Base-by-base conservation (phyloP, 2,797 vertebrate genomes). In the Falco rusticolus region DNA sequence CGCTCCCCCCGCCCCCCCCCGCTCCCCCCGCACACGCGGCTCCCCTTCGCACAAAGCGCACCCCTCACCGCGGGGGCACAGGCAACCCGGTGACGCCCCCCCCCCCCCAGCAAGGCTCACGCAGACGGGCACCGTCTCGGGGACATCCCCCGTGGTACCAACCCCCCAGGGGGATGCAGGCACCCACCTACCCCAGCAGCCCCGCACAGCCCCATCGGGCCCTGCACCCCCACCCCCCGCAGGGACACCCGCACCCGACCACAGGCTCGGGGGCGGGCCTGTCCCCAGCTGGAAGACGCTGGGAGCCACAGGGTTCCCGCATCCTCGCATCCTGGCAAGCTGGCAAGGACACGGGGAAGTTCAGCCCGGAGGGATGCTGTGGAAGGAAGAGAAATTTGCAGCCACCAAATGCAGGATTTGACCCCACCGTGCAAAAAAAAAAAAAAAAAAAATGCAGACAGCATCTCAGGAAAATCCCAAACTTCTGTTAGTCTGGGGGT, bases 181-280 rank as follows among this genome's bases (percentile, higher is more conserved):
- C 51, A 26, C 51, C 11, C 76, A 2, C 50, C 0, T 2, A 15
- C 6, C 17, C 31, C 48, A 2, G 47, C 43, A 16, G 48, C 70
- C 28, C 57, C 70, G 4, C 37, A 4, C 21, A 6, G 28, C 24
- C 14, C n/a, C 53, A 1, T 0, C 3, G 57, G 9, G 10, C 63
- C 22, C 41, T 16, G 43, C 43, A 15, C 16, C 12, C 12, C 3
- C 43, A 2, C 20, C 33, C 20, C 50, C 39, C 2, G 53, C 47
- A 33, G 29, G 29, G 51, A 8, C 53, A 8, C 63, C 43, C 43
- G 43, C 43, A 17, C 43, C 51, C 11, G 4, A 17, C 65, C 11
- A 29, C 74, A 10, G 53, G 61, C 28, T 33, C 24, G 84, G 18
- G 34, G 26, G 12, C 1, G 4, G 34, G 6, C 8, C 63, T 5